Base-by-base conservation (phyloP, 1,140 invertebrate species). In the Sitodiplosis mosellana region DNA sequence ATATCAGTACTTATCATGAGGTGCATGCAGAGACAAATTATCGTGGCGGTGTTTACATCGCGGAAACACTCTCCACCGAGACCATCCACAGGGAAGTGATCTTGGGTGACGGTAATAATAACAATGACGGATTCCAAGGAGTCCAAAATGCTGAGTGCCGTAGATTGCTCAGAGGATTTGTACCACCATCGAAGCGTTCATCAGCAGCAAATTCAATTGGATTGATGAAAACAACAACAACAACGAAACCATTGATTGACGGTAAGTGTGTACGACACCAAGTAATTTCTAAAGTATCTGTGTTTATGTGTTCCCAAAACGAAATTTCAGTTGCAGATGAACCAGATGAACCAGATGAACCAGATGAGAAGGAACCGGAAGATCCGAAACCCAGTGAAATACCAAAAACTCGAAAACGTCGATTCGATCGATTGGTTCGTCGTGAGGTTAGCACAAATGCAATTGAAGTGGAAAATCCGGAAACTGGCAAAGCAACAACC, bases 31-130 rank as follows among this genome's bases (percentile, higher is more conserved):
- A 51, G 38, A 64, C 55, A 48, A 73, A 69, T 8, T 67, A 68
- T 5, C 61, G 64, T 41, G 71, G 73, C 14, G 82, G 81, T 10
- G 83, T 83, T 15, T 89, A 89, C 61, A 66, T 88, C 14, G 85
- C 84, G 1, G 86, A 89, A 63, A 76, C 82, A 58, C 81, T 88
- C 52, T 78, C 82, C 33, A 74, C 72, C 50, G 63, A 71, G 45
- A 63, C 65, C 47, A 67, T 78, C 40, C 66, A 71, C 15, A 58
- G 67, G 0, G 75, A 80, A 54, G 63, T 81, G 45, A 77, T 81
- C 53, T 60, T 81, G n/a, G 79, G 78, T 0, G 78, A 81, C 57
- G 76, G 73, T 17, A 53, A 54, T 3, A 46, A 46, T 2, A 11
- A 12, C 27, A 7, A 18, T 56, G 71, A 33, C 36, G 63, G 48